Evolutionary conservation across 2,113 vertebrate species (phyloP), one percentile per base, ranked within the genome.

Genomic region (Cyanistes caeruleus): DNA sequence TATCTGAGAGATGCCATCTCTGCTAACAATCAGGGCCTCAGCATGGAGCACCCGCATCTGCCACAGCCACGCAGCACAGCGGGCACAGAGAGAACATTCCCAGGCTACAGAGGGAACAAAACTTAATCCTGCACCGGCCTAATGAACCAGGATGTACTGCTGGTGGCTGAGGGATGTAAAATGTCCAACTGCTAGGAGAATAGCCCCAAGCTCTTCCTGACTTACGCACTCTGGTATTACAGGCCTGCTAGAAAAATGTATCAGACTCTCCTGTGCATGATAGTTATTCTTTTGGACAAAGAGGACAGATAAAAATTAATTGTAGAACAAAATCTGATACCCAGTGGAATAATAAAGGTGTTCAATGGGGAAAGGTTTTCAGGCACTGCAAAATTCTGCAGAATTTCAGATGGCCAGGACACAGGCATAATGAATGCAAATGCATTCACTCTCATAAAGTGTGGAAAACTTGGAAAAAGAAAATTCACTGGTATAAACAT

Each of bases 231-330:
- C 96, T 8, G 37, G 69, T 93, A 86, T 95, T 91, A 95, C 80
- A 97, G 81, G 92, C 70, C 83, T 94, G 86, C 87, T 93, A 92
- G 73, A 68, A 95, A 97, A 97, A 95, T 7, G 68, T 31, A 91
- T 90, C 35, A 81, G 74, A 82, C 77, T 92, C 84, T 90, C 55
- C 64, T 64, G 55, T 44, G 90, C 39, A 18, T 49, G 62, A 87
- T 77, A 82, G 70, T 68, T 86, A 87, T 87, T 83, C 92, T 60
- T 92, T 56, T 55, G 51, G 76, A 93, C 73, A 91, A 93, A 91
- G 77, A 90, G 31, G 67, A 53, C 24, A 86, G 35, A 79, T 58
- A 91, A 79, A 95, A 65, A 82, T 89, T 94, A 87, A 87, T 44
- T 79, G 69, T 55, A 84, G 35, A 95, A 72, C 62, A 96, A 94